Evolutionary conservation across 2,113 vertebrate species (phyloP).

Genomic region (Amphilophus citrinellus): DNA sequence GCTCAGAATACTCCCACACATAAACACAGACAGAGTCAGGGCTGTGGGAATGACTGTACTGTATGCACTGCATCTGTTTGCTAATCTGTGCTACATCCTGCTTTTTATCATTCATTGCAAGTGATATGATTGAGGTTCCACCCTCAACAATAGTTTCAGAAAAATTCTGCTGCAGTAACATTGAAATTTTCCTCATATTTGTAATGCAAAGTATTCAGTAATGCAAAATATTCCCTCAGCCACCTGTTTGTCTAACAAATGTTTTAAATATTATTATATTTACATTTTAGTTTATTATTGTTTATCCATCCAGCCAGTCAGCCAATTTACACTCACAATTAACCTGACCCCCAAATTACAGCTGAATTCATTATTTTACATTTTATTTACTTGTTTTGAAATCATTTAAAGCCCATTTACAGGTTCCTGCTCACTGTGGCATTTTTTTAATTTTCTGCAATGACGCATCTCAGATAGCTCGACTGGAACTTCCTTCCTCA

Average conservation of each 20-base stretch:
- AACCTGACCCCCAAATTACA: too few species aligned
- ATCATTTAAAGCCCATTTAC: background rate
- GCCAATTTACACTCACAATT: too few species aligned
- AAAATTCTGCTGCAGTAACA: background rate
- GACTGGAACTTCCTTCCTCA: background rate
- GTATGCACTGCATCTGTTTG: background rate
- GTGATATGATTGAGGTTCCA: background rate
- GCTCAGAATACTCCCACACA: constrained; percentile 3
- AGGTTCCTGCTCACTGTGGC: background rate
- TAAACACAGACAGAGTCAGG: background rate
- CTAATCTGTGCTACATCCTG: background rate
- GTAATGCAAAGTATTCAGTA: background rate
- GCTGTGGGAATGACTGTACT: background rate
- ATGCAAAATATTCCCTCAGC: background rate
- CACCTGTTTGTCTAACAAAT: background rate
- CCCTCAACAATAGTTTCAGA: background rate
- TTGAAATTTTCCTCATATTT: background rate
- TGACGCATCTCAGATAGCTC: background rate
- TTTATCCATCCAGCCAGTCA: too few species aligned
- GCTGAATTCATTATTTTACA: background rate
- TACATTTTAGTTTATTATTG: background rate
- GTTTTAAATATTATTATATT: background rate
- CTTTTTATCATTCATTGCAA: constrained; percentile 2
- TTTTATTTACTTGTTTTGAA: background rate
- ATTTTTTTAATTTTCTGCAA: background rate